phyloP scores from a whole-genome alignment of 2,113 vertebrate species.

The Athene noctua region DNA sequence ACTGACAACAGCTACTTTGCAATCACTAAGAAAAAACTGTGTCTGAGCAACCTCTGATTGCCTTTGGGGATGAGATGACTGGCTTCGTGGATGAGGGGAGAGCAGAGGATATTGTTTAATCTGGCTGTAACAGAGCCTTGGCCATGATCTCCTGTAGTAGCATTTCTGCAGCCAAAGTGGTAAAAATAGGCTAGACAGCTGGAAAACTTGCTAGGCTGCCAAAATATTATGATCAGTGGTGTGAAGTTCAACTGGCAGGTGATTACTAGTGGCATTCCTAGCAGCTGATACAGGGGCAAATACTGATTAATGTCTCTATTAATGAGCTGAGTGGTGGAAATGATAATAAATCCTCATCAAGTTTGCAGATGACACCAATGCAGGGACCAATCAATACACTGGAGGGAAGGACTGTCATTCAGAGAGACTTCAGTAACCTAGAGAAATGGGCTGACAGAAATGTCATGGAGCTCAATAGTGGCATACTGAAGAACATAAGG shows the following conservation, averaged over 20 bases:
- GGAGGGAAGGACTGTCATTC: not conserved
- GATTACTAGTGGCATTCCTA: not conserved
- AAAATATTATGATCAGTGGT: not conserved
- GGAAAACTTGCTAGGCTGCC: not conserved
- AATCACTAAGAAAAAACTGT: not conserved
- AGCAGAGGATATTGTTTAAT: not conserved
- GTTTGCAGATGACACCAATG: not conserved
- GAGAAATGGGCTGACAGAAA: slow-evolving; percentile 27
- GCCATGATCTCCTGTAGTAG: not conserved
- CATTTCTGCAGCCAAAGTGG: not conserved
- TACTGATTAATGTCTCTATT: slow-evolving; percentile 26
- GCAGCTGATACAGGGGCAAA: not conserved
- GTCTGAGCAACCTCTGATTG: not conserved
- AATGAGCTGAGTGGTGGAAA: not conserved
- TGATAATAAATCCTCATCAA: slow-evolving; percentile 12
- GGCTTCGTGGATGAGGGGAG: not conserved
- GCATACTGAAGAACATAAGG: slow-evolving; percentile 39
- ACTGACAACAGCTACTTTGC: not conserved
- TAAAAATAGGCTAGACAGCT: slow-evolving; percentile 7
- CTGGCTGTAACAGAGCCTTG: not conserved
- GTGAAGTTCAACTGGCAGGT: not conserved
- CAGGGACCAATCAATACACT: not conserved
- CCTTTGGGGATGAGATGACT: not conserved
- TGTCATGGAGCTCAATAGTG: not conserved
- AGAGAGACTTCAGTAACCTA: not conserved